Conservation (phyloP, 92 coral and sea anemone genomes). For the Siderastrea radians region DNA sequence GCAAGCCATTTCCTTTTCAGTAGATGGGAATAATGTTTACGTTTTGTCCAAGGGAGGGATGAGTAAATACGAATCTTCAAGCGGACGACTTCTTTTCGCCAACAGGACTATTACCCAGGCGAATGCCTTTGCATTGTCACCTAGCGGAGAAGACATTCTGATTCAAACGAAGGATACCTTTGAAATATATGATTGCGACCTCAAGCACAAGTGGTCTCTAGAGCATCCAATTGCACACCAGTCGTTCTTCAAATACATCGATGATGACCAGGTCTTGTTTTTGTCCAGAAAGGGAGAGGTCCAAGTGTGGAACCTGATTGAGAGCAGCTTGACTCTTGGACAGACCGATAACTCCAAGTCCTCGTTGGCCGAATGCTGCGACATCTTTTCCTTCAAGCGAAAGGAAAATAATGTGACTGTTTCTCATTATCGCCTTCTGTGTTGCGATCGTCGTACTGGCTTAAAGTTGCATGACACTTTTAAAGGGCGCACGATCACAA, state of each 20-base stretch:
- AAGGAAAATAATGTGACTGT: neutral
- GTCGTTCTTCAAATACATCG: conserved; percentile 22
- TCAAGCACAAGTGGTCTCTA: neutral
- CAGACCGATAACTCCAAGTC: neutral
- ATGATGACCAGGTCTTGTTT: conserved; percentile 24
- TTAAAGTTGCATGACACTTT: conserved; percentile 35
- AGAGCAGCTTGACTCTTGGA: neutral
- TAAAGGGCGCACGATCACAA: neutral
- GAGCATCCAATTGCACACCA: conserved; percentile 10
- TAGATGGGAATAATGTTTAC: conserved; percentile 56
- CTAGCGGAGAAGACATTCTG: conserved; percentile 31
- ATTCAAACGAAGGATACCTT: conserved; percentile 23
- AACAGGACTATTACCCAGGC: conserved; percentile 15
- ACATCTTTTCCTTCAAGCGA: conserved; percentile 17
- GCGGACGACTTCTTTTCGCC: conserved; percentile 35
- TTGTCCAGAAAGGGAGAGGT: conserved; percentile 21
- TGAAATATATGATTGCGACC: conserved; percentile 25
- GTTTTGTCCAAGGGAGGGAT: conserved; percentile 46
- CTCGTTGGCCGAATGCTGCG: conserved; percentile 23
- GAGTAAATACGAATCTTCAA: conserved; percentile 49
- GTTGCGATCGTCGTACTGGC: conserved; percentile 43
- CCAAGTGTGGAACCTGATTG: conserved; percentile 22
- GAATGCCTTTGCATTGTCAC: conserved; percentile 31
- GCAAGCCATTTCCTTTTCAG: conserved; percentile 50
- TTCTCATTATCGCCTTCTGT: conserved; percentile 35